These are phyloP conservation scores for Dolichoris vasculosae DNA, from an alignment of 1,140 invertebrate genomes.

Conservation along the genomic window DNA sequence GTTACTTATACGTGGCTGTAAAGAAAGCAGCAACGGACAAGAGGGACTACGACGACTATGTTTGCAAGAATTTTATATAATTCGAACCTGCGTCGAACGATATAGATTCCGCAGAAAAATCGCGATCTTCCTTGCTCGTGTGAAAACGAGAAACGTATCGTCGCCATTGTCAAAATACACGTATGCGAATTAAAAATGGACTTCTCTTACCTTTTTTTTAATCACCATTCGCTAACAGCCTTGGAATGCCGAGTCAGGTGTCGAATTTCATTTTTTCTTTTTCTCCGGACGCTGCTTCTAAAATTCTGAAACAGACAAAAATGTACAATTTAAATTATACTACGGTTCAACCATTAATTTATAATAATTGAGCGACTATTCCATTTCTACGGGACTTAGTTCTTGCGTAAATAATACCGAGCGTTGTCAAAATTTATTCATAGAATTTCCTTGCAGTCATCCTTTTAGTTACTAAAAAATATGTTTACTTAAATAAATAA, in stretches of 20 bases:
- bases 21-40: neutral
- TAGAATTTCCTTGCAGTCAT: neutral
- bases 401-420: neutral
- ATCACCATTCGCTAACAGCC: neutral
- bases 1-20: constrained; percentile 64
- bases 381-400: neutral
- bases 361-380: neutral
- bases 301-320: constrained; percentile 9
- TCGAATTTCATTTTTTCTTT: neutral
- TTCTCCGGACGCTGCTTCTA: neutral
- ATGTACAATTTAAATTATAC: constrained; percentile 4
- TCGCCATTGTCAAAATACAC: neutral
- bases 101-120: constrained; percentile 11
- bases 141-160: neutral
- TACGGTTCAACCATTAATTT: neutral
- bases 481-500: too few relatives aligned
- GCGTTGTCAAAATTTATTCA: neutral
- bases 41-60: neutral
- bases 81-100: neutral
- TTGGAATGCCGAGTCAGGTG: constrained; percentile 16
- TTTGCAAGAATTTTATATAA: constrained; percentile 46
- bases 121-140: neutral
- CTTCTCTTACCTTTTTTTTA: constrained; percentile 31
- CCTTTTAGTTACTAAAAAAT: too few relatives aligned
- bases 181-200: constrained; percentile 23